Conservation (phyloP, 2,888 invertebrate genomes). For the Cheilosia urbana region DNA sequence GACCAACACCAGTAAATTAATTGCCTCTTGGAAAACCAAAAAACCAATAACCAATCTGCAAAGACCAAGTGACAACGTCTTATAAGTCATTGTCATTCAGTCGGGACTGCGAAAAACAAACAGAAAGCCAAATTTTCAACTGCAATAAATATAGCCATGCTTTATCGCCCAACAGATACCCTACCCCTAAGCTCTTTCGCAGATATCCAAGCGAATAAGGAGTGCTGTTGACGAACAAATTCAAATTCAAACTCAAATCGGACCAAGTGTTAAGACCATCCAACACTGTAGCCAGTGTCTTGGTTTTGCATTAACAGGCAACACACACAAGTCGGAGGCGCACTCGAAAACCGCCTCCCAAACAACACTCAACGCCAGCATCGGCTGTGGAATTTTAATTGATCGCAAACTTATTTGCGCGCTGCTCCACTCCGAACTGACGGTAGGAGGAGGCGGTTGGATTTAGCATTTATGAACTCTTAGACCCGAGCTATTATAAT, state of each 20-base stretch:
- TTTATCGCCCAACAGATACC: slow-evolving; percentile 49
- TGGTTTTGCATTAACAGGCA: slow-evolving; percentile 59
- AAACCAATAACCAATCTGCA: slow-evolving; percentile 20
- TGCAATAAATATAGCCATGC: slow-evolving; percentile 49
- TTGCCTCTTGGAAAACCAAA: slow-evolving; percentile 8
- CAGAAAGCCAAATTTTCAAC: slow-evolving; percentile 32
- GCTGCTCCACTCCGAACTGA: slow-evolving; percentile 13
- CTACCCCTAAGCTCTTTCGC: slow-evolving; percentile 24
- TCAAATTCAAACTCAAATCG: slow-evolving; percentile 20
- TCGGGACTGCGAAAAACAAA: slow-evolving; percentile 41
- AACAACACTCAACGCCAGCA: slow-evolving; percentile 30
- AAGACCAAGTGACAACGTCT: slow-evolving; percentile 6
- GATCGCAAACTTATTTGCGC: slow-evolving; percentile 60
- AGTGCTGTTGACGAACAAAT: slow-evolving; percentile 43
- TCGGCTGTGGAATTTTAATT: slow-evolving; percentile 70
- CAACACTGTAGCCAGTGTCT: slow-evolving; percentile 37
- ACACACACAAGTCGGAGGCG: slow-evolving; percentile 9
- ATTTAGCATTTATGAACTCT: slow-evolving; percentile 59
- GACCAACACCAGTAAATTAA: slow-evolving; percentile 28
- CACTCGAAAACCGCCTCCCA: slow-evolving; percentile 53
- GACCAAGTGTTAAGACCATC: slow-evolving; percentile 62
- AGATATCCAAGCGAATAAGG: slow-evolving; percentile 3
- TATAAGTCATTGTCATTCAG: slow-evolving; percentile 58
- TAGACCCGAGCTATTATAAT: slow-evolving; percentile 60
- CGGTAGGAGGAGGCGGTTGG: slow-evolving; percentile 46